Evolutionary conservation across 2,888 invertebrate species (phyloP).

Genomic region (Drosophila seclusa): DNA sequence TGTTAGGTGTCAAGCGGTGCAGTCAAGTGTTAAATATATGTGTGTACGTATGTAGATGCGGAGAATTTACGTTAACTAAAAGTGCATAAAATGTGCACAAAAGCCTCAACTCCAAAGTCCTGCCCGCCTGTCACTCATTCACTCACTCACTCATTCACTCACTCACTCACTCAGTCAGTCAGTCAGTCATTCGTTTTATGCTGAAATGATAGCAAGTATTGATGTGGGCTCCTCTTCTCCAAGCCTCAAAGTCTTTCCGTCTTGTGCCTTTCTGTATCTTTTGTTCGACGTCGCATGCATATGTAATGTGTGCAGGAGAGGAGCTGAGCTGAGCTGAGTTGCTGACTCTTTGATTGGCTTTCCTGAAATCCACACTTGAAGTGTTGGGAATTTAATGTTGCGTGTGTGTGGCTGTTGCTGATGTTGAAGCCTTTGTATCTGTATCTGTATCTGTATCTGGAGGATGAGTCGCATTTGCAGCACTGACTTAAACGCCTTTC

Average conservation of each 20-base stretch:
- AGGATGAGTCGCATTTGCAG: slow-evolving; percentile 27
- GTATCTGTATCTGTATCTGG: neutral
- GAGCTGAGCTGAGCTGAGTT: neutral
- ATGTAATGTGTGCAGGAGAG: slow-evolving; percentile 44
- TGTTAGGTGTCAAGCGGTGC: slow-evolving; percentile 74
- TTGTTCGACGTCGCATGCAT: slow-evolving; percentile 51
- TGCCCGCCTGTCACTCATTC: slow-evolving; percentile 47
- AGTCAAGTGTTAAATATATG: slow-evolving; percentile 81
- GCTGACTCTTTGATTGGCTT: slow-evolving; percentile 58
- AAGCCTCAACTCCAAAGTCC: slow-evolving; percentile 52
- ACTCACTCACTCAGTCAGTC: slow-evolving; percentile 41
- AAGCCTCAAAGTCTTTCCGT: slow-evolving; percentile 1
- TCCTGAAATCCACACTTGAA: slow-evolving; percentile 66
- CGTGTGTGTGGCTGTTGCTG: slow-evolving; percentile 30
- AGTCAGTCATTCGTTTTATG: slow-evolving; percentile 50
- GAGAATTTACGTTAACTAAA: slow-evolving; percentile 77
- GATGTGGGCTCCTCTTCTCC: slow-evolving; percentile 38
- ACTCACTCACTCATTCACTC: slow-evolving; percentile 46
- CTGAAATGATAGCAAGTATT: slow-evolving; percentile 59
- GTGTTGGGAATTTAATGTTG: slow-evolving; percentile 60
- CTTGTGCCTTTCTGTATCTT: slow-evolving; percentile 24
- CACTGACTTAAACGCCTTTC: slow-evolving; percentile 50
- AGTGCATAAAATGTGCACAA: slow-evolving; percentile 72
- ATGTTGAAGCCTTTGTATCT: slow-evolving; percentile 1
- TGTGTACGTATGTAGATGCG: slow-evolving; percentile 23